Evolutionary conservation across 1,140 invertebrate species (phyloP).

Genomic region (Drosophila willistoni): DNA sequence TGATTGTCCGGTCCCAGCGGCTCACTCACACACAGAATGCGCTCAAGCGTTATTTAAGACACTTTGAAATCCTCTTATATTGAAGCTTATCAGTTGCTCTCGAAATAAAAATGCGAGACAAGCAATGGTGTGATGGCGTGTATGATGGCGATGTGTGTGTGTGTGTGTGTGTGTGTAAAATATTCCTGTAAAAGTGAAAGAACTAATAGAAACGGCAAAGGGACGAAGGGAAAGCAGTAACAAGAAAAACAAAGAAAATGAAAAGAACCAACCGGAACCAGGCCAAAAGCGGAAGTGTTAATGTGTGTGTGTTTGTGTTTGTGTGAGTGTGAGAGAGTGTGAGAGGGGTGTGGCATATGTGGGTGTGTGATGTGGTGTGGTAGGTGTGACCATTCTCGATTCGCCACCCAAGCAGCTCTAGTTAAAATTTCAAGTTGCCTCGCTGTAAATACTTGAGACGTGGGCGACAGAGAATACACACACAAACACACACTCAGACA

Average conservation of each 20-base stretch:
- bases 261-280: conserved; percentile 43
- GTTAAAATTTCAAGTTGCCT: conserved; percentile 17
- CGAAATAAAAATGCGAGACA: conserved; percentile 60
- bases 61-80: conserved; percentile 73
- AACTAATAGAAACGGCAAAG: conserved; percentile 13
- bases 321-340: conserved; percentile 8
- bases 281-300: conserved; percentile 50
- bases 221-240: neutral
- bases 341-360: neutral
- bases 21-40: conserved; percentile 64
- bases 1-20: conserved; percentile 47
- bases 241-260: conserved; percentile 25
- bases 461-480: conserved; percentile 37
- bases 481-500: conserved; percentile 7
- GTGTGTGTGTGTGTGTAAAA: neutral
- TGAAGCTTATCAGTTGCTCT: conserved; percentile 66
- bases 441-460: conserved; percentile 34
- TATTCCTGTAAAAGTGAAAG: neutral
- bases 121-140: conserved; percentile 11
- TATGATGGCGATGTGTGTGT: neutral
- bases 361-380: conserved; percentile 6
- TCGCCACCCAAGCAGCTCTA: neutral
- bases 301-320: conserved; percentile 42
- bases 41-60: conserved; percentile 72
- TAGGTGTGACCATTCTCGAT: neutral